Evolutionary conservation across 2,113 vertebrate genomes (phyloP).

Genomic region (Salvelinus sp.): DNA sequence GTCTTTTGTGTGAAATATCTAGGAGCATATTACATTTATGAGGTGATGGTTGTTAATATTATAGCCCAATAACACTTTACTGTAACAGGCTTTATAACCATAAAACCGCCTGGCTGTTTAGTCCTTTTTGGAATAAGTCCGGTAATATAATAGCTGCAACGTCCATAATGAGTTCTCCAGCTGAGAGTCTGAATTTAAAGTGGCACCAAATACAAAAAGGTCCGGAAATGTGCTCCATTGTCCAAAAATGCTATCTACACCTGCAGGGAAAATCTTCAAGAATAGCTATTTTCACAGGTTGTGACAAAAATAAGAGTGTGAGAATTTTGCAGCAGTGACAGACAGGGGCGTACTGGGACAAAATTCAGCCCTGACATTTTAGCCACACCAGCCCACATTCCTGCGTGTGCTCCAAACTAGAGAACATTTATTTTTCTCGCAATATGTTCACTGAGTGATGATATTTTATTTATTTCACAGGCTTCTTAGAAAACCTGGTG

Average conservation of each 20-base stretch:
- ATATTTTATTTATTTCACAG: no score
- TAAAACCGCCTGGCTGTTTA: neutral
- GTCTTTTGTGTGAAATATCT: no score
- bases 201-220: neutral
- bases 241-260: neutral
- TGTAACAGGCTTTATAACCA: neutral
- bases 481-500: no score
- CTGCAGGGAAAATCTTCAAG: neutral
- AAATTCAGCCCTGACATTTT: no score
- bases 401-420: no score
- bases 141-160: neutral
- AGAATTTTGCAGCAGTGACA: constrained; percentile 1
- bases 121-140: neutral
- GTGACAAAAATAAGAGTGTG: neutral
- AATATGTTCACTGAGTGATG: no score
- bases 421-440: no score
- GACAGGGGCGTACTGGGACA: no score
- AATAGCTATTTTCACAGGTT: neutral
- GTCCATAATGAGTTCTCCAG: neutral
- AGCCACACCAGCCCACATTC: no score
- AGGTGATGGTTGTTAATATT: neutral
- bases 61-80: neutral
- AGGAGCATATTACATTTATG: neutral
- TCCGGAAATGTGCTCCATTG: neutral
- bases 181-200: neutral